Percentiles rank a stretch among this genome's conserved stretches.
Conservation (phyloP, 2,797 vertebrate species). For the Petrocephalus schoutedeni region DNA sequence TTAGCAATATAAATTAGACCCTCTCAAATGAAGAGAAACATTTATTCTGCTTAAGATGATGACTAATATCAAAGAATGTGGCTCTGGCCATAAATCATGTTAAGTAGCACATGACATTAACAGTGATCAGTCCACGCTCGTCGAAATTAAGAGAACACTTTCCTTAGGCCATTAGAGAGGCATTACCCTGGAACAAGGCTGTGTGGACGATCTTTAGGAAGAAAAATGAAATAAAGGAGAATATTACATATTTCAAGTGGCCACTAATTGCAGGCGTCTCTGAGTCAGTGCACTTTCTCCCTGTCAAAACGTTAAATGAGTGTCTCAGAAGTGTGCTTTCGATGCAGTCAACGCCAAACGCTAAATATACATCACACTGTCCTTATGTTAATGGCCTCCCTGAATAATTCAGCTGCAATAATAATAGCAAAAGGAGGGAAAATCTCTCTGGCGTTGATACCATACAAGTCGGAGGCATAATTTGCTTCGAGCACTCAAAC, state of each 20-base stretch:
- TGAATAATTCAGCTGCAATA: conserved; percentile 76
- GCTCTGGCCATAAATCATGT: conserved; percentile 42
- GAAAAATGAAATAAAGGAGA: conserved; percentile 27
- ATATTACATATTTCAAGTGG: conserved; percentile 45
- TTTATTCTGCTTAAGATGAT: conserved; percentile 43
- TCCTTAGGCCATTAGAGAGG: conserved; percentile 40
- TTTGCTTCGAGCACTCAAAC: conserved; percentile 64
- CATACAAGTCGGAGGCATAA: conserved; percentile 64
- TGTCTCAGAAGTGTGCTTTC: conserved; percentile 62
- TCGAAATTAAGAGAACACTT: conserved; percentile 45
- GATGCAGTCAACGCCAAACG: conserved; percentile 59
- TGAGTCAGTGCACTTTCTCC: conserved; percentile 50
- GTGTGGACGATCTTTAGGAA: conserved; percentile 45
- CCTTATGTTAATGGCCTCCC: conserved; percentile 67
- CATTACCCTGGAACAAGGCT: conserved; percentile 36
- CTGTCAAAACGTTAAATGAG: conserved; percentile 58
- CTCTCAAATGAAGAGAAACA: conserved; percentile 55
- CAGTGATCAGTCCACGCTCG: conserved; percentile 40
- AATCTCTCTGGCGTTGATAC: conserved; percentile 61
- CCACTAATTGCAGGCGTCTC: conserved; percentile 66
- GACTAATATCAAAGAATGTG: conserved; percentile 62
- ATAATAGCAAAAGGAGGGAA: conserved; percentile 66
- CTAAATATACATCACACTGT: conserved; percentile 70
- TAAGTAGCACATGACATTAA: conserved; percentile 18
- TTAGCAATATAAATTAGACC: conserved; percentile 56